Evolutionary conservation across 1,140 invertebrate genomes (phyloP), one percentile per base, ranked within the genome.

Genomic region (Heliconius congener): DNA sequence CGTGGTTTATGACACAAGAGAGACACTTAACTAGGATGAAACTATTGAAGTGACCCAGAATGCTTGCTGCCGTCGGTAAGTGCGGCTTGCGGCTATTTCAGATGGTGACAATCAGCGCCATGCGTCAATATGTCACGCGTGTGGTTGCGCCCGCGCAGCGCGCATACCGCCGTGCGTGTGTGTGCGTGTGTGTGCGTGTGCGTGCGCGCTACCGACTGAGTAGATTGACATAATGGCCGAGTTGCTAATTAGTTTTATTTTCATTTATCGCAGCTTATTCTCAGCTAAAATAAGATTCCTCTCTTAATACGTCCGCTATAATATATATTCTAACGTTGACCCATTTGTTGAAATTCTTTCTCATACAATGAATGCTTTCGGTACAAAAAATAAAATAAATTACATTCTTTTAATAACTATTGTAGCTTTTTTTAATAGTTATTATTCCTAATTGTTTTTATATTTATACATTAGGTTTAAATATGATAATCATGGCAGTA

Each of bases 41-140:
- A 66, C 60, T 57, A 57, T 57, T 57, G n/a, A 57, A 23, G 6
- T 57, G 55, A 57, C 55, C 55, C 55, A 57, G 55, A 57, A 57
- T 57, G 55, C 55, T n/a, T 57, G 55, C 4, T 46, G 52, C 16
- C 2, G 42, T 11, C 42, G 9, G 42, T 46, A 18, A 60, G 27
- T 39, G 74, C 71, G 71, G 71, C 50, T 71, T 23, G 66, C 78
- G 60, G 73, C 57, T 78, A 78, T 72, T 60, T 76, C 70, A 71
- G 27, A 66, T 30, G 13, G 83, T 81, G 84, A 83, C 80, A 85
- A 81, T 77, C 75, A 79, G 55, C 76, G 77, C 79, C 70, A 82
- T 84, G 83, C 83, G 81, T 84, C 83, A 84, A 84, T 81, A 77
- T 82, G 81, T 84, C 83, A 78, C 55, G 55, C 34, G 74, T 23